A percentile compares a stretch with the other conserved stretches of the same genome.
These are phyloP conservation scores for Chloroclystis v-ata DNA, from an alignment of 2,888 invertebrate genomes.

Conservation along the genomic window DNA sequence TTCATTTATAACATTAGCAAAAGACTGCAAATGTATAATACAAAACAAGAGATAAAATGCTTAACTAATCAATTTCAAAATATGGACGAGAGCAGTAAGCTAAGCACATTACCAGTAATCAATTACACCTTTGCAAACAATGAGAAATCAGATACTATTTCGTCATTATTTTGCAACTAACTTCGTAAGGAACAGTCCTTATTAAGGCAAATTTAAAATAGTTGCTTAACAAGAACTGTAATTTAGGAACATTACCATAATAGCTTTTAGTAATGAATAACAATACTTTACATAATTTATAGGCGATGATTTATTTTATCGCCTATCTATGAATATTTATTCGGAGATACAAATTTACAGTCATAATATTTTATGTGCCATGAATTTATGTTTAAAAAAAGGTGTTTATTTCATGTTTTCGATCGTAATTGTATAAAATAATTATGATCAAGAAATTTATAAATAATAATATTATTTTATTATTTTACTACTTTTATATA, in stretches of 20 bases:
- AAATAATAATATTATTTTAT: no score
- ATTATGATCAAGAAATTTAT: no score
- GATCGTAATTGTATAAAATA: no score
- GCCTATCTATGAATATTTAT: constrained; percentile 4
- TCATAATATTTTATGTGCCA: neutral
- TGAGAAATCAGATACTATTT: constrained; percentile 19
- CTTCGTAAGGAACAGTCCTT: constrained; percentile 16
- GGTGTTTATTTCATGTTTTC: no score
- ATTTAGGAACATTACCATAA: constrained; percentile 21
- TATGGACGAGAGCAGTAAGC: neutral
- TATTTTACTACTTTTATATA: no score
- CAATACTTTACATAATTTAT: constrained; percentile 18
- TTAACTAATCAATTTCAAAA: no score
- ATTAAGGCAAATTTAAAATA: constrained; percentile 13
- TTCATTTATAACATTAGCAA: no score
- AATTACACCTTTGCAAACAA: constrained; percentile 16
- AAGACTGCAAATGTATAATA: no score
- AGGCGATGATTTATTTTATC: constrained; percentile 7
- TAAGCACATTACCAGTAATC: constrained; percentile 13
- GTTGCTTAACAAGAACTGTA: constrained; percentile 18
- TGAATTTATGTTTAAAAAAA: no score
- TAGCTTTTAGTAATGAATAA: constrained; percentile 12
- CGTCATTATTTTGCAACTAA: constrained; percentile 15
- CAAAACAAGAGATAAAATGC: no score
- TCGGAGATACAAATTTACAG: neutral